Percentiles rank a stretch among this genome's conserved stretches.
Evolutionary conservation across 1,140 invertebrate genomes (phyloP).

Genomic region (Drosophila sechellia): DNA sequence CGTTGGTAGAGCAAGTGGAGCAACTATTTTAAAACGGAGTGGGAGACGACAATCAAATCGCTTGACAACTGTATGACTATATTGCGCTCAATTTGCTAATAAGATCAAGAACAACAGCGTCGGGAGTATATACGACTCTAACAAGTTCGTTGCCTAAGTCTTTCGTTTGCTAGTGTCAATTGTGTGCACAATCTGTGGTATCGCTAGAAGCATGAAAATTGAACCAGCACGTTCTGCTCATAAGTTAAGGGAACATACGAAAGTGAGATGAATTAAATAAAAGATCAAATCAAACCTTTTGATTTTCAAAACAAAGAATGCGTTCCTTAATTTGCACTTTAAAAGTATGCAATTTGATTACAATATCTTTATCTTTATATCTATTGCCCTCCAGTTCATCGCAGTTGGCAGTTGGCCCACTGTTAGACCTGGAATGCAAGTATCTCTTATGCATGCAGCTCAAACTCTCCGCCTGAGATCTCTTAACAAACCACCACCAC

Average conservation of each 20-base stretch:
- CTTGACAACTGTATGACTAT: conserved; percentile 26
- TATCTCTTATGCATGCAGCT: background rate
- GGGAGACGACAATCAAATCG: background rate
- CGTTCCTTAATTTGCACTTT: no score
- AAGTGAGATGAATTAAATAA: no score
- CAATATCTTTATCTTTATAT: no score
- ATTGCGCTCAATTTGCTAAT: conserved; percentile 55
- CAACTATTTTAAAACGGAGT: conserved; percentile 2
- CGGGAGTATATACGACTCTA: background rate
- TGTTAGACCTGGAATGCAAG: no score
- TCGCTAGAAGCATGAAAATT: background rate
- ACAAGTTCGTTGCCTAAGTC: conserved; percentile 53
- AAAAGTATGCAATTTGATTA: no score
- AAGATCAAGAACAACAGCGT: conserved; percentile 35
- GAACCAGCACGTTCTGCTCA: conserved; percentile 15
- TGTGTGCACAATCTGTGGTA: conserved; percentile 6
- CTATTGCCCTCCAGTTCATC: no score
- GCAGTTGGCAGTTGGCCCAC: no score
- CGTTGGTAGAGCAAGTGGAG: conserved; percentile 19
- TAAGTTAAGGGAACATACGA: background rate
- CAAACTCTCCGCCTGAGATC: background rate
- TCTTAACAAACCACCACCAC: background rate
- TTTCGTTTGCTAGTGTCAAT: conserved; percentile 28
- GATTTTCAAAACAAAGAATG: no score
- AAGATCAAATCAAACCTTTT: no score